A percentile compares a stretch with the other conserved stretches of the same genome.
These are phyloP conservation scores for Cryptus viduatorius DNA, from an alignment of 2,888 invertebrate genomes.

Conservation along the genomic window DNA sequence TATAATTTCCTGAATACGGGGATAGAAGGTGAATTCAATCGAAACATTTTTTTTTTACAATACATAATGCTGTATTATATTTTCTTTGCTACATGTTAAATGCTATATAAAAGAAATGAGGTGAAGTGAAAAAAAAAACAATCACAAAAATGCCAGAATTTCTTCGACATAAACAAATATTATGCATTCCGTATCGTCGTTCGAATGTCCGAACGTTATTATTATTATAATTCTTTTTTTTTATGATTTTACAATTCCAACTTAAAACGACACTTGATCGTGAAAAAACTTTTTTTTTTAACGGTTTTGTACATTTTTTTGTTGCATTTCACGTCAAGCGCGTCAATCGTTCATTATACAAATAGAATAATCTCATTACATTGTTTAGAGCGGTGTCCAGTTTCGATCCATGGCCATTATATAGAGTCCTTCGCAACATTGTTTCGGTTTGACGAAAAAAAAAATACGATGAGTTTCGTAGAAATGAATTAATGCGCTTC, in stretches of 20 bases:
- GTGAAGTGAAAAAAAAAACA: slow-evolving; percentile 67
- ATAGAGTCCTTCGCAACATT: slow-evolving; percentile 26
- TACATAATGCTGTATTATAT: slow-evolving; percentile 73
- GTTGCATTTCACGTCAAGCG: slow-evolving; percentile 37
- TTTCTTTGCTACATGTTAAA: slow-evolving; percentile 79
- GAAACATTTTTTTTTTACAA: slow-evolving; percentile 51
- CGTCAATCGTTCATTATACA: slow-evolving; percentile 15
- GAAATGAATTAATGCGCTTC: slow-evolving; percentile 5
- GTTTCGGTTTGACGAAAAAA: not conserved
- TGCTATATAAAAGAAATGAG: slow-evolving; percentile 80
- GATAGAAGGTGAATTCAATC: not conserved
- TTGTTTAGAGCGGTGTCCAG: slow-evolving; percentile 43
- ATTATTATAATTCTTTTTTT: slow-evolving; percentile 5
- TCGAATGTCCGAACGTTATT: slow-evolving; percentile 38
- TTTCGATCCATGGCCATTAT: slow-evolving; percentile 45
- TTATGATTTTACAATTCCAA: slow-evolving; percentile 31
- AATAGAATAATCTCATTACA: slow-evolving; percentile 38
- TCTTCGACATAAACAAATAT: slow-evolving; percentile 70
- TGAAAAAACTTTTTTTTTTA: slow-evolving; percentile 26
- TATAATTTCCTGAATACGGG: not conserved
- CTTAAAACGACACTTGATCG: slow-evolving; percentile 36
- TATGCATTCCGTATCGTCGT: slow-evolving; percentile 43
- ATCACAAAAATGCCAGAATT: slow-evolving; percentile 80
- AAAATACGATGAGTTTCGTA: slow-evolving; percentile 1
- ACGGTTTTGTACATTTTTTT: slow-evolving; percentile 47